A percentile compares a stretch with the other conserved stretches of the same genome.
phyloP scores from a whole-genome alignment of 2,888 invertebrate genomes.

The Lycophotia porphyrea region DNA sequence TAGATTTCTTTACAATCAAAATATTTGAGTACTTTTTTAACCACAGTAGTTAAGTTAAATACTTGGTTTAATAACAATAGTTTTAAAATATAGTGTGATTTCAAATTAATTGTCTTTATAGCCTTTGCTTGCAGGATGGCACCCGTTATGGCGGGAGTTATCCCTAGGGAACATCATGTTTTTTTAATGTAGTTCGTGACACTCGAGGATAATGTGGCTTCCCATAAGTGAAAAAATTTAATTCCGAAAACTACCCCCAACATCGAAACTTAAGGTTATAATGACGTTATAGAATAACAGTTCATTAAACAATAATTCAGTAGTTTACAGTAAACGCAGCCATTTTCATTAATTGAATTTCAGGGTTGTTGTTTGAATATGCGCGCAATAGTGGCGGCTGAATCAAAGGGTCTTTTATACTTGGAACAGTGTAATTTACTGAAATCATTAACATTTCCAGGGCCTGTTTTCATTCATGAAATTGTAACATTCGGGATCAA shows the following conservation, averaged over 20 bases:
- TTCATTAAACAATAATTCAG: constrained; percentile 11
- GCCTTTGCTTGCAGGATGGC: too few species aligned
- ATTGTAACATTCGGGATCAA: neutral
- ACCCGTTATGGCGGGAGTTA: neutral
- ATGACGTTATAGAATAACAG: neutral
- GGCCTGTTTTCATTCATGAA: constrained; percentile 10
- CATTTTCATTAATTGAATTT: constrained; percentile 20
- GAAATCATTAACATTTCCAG: constrained; percentile 9
- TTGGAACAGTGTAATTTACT: constrained; percentile 19
- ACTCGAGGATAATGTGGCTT: neutral
- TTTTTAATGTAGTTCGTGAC: neutral
- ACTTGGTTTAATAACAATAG: neutral
- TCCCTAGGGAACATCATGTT: neutral
- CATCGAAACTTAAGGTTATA: neutral
- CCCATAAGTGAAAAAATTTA: neutral
- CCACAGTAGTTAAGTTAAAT: neutral
- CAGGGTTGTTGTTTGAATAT: neutral
- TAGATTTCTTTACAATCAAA: constrained; percentile 21
- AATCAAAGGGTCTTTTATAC: constrained; percentile 4
- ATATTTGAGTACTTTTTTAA: too few species aligned
- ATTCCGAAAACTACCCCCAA: neutral
- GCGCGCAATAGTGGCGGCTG: neutral
- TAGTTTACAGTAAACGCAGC: neutral
- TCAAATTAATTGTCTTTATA: neutral
- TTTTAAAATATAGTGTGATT: neutral